A percentile compares a stretch with the other conserved stretches of the same genome.
phyloP scores from a whole-genome alignment of 2,888 invertebrate species.

The Listrodromus nycthemerus region DNA sequence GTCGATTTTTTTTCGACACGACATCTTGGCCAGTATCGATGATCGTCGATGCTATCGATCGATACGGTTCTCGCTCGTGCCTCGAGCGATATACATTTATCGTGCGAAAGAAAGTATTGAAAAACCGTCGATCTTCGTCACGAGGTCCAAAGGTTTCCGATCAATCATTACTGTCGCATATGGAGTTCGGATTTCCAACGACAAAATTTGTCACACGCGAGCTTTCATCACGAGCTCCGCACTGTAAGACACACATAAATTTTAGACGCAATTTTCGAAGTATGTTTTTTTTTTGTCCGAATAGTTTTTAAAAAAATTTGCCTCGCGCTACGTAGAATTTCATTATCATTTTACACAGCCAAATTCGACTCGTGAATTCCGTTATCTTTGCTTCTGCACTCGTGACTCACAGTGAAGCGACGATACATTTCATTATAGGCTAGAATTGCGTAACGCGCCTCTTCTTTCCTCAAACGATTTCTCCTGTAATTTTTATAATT shows the following conservation, averaged over 20 bases:
- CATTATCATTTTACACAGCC: neutral
- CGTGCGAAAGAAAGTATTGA: neutral
- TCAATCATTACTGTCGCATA: constrained; percentile 24
- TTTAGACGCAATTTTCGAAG: neutral
- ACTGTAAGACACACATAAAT: constrained; percentile 16
- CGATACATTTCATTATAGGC: neutral
- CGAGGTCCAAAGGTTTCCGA: constrained; percentile 28
- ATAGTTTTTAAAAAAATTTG: neutral
- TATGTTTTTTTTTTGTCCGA: neutral
- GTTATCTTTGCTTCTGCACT: constrained; percentile 20
- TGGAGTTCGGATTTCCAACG: constrained; percentile 8
- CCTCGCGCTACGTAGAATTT: neutral
- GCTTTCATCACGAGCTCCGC: constrained; percentile 12
- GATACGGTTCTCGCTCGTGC: constrained; percentile 12
- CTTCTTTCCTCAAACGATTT: neutral
- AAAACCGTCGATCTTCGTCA: constrained; percentile 2
- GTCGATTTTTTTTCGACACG: constrained; percentile 80
- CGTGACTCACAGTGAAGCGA: constrained; percentile 14
- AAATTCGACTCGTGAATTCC: neutral
- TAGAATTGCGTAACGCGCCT: constrained; percentile 29
- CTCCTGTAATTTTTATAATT: neutral
- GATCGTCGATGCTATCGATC: constrained; percentile 24
- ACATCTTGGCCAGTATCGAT: constrained; percentile 70
- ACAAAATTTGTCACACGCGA: constrained; percentile 31
- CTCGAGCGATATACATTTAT: constrained; percentile 9